Conservation (phyloP, 2,888 invertebrate species). For the Apotomis capreana region DNA sequence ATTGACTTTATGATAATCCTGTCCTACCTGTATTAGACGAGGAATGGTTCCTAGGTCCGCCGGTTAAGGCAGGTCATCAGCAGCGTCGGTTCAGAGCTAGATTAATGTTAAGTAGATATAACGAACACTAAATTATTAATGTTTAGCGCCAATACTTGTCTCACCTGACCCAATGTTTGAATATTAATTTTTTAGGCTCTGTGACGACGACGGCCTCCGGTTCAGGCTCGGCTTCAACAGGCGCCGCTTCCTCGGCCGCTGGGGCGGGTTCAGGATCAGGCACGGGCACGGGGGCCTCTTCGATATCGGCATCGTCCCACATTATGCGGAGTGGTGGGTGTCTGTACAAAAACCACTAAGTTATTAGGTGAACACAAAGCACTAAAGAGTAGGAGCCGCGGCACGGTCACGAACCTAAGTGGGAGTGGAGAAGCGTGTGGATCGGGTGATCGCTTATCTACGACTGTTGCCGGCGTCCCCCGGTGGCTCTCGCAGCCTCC, state of each 20-base stretch:
- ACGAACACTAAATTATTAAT: background rate
- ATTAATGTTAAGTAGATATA: no score
- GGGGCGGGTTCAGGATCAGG: conserved; percentile 56
- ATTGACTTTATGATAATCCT: no score
- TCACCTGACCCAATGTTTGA: conserved; percentile 92
- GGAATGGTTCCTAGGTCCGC: no score
- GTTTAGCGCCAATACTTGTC: conserved; percentile 21
- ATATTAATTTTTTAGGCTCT: conserved; percentile 87
- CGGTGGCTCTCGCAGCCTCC: conserved; percentile 70
- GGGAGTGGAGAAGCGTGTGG: conserved; percentile 74
- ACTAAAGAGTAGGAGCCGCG: conserved; percentile 40
- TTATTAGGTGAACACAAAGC: conserved; percentile 35
- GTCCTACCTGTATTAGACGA: no score
- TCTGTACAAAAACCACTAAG: conserved; percentile 69
- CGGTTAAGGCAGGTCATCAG: no score
- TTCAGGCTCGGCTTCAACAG: conserved; percentile 73
- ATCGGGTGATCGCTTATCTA: conserved; percentile 75
- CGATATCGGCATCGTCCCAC: conserved; percentile 83
- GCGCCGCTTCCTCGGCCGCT: conserved; percentile 63
- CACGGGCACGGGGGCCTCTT: conserved; percentile 66
- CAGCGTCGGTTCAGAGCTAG: no score
- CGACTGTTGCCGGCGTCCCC: conserved; percentile 69
- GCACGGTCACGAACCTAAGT: conserved; percentile 68
- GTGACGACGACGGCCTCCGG: conserved; percentile 73
- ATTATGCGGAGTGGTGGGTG: conserved; percentile 67